Evolutionary conservation across 2,888 invertebrate genomes (phyloP), one percentile per base, ranked within the genome.

Genomic region (Eupeodes luniger): DNA sequence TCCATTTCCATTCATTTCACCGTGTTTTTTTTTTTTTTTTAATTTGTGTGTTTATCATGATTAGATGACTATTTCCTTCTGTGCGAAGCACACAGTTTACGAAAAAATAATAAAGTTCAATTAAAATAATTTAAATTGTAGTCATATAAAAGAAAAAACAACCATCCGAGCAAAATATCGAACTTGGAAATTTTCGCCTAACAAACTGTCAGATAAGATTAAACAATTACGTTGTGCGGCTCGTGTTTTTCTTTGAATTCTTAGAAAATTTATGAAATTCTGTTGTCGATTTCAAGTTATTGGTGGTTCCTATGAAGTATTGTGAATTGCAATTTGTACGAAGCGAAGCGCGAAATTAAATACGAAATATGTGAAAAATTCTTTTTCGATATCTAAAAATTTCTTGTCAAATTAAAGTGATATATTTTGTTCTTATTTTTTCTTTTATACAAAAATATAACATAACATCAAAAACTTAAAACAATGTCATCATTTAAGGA

Each of bases 401-500:
- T 66, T 66, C 14, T 11, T 12, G 51, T 40, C 16, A 0, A 36
- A 55, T 19, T 5, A 44, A 14, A 59, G 51, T 36, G 36, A 36
- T 55, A 55, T n/a, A 47, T 4, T 40, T 27, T 27, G 27, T 27
- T 27, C 27, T 27, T 27, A 27, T 27, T 27, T 27, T 27, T 27
- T 27, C 27, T 27, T 27, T 27, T 27, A 2, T 27, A 27, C 27
- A 27, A 27, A 27, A 27, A 27, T 40, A 40, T 6, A 2, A 40
- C 4, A n/a, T n/a, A n/a, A 40, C 4, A 55, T 16, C 1, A 3
- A 4, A 34, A 69, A n/a, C 10, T 49, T 0, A n/a, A 69, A 53
- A 67, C 14, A 40, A 94, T 93, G 93, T 92, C 93, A 89, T 94
- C 93, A 59, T 92, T 93, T 86, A 93, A 93, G 91, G 93, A 93